Conservation (phyloP, 2,113 vertebrate genomes). For the Siniperca knerii region DNA sequence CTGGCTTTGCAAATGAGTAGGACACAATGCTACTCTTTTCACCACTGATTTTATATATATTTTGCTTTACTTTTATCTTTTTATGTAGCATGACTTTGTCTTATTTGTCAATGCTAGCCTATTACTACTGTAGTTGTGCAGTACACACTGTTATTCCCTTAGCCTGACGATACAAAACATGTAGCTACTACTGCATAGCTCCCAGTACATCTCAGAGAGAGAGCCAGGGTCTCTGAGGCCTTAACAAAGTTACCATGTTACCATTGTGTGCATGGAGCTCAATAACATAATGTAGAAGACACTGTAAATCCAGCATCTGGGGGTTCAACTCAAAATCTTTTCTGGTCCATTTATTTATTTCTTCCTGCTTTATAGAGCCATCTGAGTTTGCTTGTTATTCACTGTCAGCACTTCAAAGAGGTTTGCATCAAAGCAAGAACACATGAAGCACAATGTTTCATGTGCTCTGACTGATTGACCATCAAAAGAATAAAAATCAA, state of each 20-base stretch:
- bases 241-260: conserved; percentile 58
- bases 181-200: neutral
- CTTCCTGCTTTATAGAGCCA: conserved; percentile 48
- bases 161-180: neutral
- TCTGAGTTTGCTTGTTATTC: conserved; percentile 50
- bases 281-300: conserved; percentile 21
- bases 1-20: neutral
- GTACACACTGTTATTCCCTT: neutral
- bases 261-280: conserved; percentile 27
- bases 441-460: conserved; percentile 57
- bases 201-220: conserved; percentile 14
- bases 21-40: neutral
- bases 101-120: neutral
- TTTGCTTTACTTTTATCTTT: neutral
- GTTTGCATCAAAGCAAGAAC: conserved; percentile 68
- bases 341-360: conserved; percentile 8
- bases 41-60: neutral
- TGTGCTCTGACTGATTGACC: conserved; percentile 60
- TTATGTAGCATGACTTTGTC: neutral
- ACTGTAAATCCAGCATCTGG: neutral
- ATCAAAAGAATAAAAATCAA: conserved; percentile 74
- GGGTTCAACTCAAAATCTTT: conserved; percentile 19
- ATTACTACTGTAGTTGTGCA: neutral
- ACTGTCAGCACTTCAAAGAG: conserved; percentile 72
- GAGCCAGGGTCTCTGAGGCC: conserved; percentile 49